Evolutionary conservation across 2,888 invertebrate species (phyloP), one percentile per base, ranked within the genome.

Genomic region (Papilio gigon): DNA sequence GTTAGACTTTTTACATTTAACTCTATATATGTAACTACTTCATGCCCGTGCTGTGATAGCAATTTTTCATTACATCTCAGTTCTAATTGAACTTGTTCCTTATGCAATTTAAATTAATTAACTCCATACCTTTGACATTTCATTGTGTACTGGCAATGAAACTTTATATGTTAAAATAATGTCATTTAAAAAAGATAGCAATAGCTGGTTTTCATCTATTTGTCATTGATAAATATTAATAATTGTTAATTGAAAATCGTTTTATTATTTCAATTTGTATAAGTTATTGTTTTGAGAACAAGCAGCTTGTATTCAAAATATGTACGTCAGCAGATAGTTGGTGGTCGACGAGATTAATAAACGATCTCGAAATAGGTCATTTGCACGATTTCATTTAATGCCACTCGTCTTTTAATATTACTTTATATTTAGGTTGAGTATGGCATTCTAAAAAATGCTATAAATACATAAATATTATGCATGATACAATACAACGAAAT

Each of bases 1-100:
- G 98, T 90, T 82, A 70, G 65, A 20, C 37, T 53, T 25, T 68
- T 33, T 66, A 37, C 25, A 30, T 30, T 33, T 20, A 27, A 2
- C 8, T 17, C 4, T 56, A 8, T 11, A 30, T 56, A 25, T 25
- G 2, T 6, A 12, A 14, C 12, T 27, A n/a, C n/a, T n/a, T n/a
- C n/a, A n/a, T 30, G 1, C 25, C 53, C 6, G n/a, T n/a, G n/a
- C n/a, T n/a, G n/a, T 9, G 12, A n/a, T 27, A 53, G n/a, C 12
- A 53, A n/a, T 27, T 27, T 53, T 27, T 9, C n/a, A n/a, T n/a
- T n/a, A n/a, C n/a, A n/a, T 53, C 8, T 42, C 42, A 20, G 27
- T n/a, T 4, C 11, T 9, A 37, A 37, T 9, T 37, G 8, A 37
- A 53, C n/a, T 53, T 27, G n/a, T 8, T 27, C 4, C n/a, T 53